These are phyloP conservation scores for Ommatoiulus sabulosus DNA, from an alignment of 2,888 invertebrate species.

Conservation along the genomic window DNA sequence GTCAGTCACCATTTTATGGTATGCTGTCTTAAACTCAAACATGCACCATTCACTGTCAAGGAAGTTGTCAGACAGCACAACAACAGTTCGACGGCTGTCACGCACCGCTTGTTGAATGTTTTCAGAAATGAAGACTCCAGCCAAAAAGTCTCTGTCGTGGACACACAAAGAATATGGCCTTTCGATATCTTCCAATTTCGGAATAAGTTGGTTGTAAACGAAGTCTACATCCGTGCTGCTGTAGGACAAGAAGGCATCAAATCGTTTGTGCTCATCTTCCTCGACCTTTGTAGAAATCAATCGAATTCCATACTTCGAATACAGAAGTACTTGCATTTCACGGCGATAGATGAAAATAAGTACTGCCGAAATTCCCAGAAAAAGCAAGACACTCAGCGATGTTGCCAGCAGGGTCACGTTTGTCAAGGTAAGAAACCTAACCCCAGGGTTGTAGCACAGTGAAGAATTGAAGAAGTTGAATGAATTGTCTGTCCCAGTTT, in stretches of 20 bases:
- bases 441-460: constrained; percentile 60
- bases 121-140: constrained; percentile 81
- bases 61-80: constrained; percentile 89
- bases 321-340: constrained; percentile 81
- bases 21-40: constrained; percentile 88
- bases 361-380: background rate
- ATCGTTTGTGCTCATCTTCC: constrained; percentile 80
- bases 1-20: constrained; percentile 85
- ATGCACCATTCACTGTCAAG: constrained; percentile 92
- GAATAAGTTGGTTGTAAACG: constrained; percentile 85
- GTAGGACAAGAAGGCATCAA: constrained; percentile 91
- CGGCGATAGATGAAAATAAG: constrained; percentile 14
- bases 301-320: constrained; percentile 82
- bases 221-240: constrained; percentile 89
- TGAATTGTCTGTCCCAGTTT: background rate
- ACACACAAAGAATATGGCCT: constrained; percentile 86
- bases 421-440: background rate
- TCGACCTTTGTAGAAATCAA: constrained; percentile 75
- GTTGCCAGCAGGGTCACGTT: constrained; percentile 74
- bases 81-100: constrained; percentile 84
- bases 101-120: constrained; percentile 89
- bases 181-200: constrained; percentile 83
- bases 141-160: constrained; percentile 87
- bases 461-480: constrained; percentile 1
- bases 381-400: constrained; percentile 73